Evolutionary conservation across 1,140 invertebrate genomes (phyloP).

Genomic region (Drosophila setifemur): DNA sequence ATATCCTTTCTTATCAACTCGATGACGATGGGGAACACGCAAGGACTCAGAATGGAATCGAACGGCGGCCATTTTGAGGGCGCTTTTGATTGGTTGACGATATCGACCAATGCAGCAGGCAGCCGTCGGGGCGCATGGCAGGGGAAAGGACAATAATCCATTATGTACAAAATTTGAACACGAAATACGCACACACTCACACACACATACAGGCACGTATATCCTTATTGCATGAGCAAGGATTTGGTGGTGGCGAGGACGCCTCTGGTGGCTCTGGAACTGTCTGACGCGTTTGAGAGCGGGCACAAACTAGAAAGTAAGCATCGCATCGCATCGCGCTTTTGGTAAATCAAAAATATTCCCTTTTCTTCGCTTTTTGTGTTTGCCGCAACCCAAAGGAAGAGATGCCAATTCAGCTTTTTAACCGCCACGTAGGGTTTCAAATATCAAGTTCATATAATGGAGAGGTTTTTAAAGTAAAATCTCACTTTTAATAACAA

Average conservation of each 20-base stretch:
- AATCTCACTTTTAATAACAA: too few species aligned
- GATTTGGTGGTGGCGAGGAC: slow-evolving; percentile 23
- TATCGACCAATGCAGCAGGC: slow-evolving; percentile 81
- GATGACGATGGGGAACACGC: slow-evolving; percentile 1
- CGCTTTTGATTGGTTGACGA: slow-evolving; percentile 82
- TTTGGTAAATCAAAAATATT: slow-evolving; percentile 55
- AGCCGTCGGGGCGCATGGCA: slow-evolving; percentile 57
- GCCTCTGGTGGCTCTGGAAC: slow-evolving; percentile 28
- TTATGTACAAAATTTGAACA: slow-evolving; percentile 81
- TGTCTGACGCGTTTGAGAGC: slow-evolving; percentile 65
- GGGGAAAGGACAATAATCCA: slow-evolving; percentile 81
- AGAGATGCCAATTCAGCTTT: neutral
- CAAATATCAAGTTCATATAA: too few species aligned
- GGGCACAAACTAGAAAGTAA: slow-evolving; percentile 50
- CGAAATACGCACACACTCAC: slow-evolving; percentile 59
- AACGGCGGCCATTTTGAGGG: slow-evolving; percentile 82
- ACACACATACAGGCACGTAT: slow-evolving; percentile 11
- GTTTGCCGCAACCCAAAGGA: neutral
- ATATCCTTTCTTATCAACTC: slow-evolving; percentile 23
- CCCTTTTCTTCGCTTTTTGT: slow-evolving; percentile 29
- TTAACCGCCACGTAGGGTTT: neutral
- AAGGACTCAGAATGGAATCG: slow-evolving; percentile 56
- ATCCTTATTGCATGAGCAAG: neutral
- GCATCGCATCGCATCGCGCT: slow-evolving; percentile 33
- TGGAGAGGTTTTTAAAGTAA: too few species aligned